Evolutionary conservation across 2,113 vertebrate species (phyloP).

Genomic region (Uropsilus gracilis): DNA sequence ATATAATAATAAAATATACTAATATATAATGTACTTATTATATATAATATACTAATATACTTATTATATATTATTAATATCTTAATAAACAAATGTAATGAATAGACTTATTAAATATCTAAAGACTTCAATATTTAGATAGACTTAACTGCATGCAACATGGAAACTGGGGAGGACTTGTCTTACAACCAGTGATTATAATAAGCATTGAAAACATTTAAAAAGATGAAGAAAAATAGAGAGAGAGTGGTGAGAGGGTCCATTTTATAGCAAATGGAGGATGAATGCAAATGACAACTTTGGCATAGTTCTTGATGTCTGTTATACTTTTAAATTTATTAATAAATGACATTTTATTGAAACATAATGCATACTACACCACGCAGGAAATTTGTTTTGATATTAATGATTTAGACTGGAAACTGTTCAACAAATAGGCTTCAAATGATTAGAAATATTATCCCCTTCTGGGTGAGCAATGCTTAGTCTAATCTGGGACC

Average conservation of each 20-base stretch:
- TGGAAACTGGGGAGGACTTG: background rate
- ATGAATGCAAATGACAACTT: background rate
- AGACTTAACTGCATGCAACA: background rate
- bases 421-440: conserved; percentile 72
- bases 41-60: too few relatives aligned
- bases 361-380: background rate
- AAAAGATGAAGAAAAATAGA: background rate
- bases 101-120: too few relatives aligned
- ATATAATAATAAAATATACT: too few relatives aligned
- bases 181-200: background rate
- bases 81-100: too few relatives aligned
- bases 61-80: too few relatives aligned
- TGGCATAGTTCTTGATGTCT: background rate
- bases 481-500: conserved; percentile 62
- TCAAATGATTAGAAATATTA: conserved; percentile 78
- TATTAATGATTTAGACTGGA: conserved; percentile 53
- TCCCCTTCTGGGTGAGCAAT: conserved; percentile 67
- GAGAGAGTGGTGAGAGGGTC: background rate
- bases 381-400: conserved; percentile 35
- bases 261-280: background rate
- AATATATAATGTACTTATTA: too few relatives aligned
- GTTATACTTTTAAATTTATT: background rate
- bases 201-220: background rate
- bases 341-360: conserved; percentile 18
- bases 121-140: too few relatives aligned